A percentile compares a stretch with the other conserved stretches of the same genome.
Conservation (phyloP, 2,888 invertebrate species). For the Hoplodrina ambigua region DNA sequence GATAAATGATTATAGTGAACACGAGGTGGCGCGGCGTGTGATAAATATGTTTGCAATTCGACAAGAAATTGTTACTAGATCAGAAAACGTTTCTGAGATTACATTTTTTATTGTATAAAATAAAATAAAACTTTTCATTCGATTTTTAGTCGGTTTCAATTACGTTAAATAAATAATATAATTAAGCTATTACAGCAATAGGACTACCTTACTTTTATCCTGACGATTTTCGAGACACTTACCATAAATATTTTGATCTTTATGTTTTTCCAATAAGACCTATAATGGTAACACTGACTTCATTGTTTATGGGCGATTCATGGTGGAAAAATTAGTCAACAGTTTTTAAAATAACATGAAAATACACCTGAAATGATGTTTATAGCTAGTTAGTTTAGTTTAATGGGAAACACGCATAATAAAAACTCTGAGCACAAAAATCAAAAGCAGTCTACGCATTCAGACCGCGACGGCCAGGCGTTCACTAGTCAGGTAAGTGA, state of each 20-base stretch:
- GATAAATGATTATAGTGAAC: no score
- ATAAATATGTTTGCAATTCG: neutral
- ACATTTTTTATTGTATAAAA: no score
- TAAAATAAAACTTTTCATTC: no score
- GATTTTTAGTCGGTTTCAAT: neutral
- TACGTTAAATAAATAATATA: neutral
- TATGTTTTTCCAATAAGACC: slow-evolving; percentile 10
- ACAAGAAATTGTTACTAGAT: slow-evolving; percentile 14
- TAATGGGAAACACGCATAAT: slow-evolving; percentile 88
- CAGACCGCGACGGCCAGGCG: slow-evolving; percentile 82
- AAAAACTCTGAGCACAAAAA: slow-evolving; percentile 77
- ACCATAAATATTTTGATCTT: slow-evolving; percentile 22
- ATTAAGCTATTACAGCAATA: no score
- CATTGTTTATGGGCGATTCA: slow-evolving; percentile 73
- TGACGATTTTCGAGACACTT: neutral
- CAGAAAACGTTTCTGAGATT: neutral
- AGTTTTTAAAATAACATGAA: slow-evolving; percentile 66
- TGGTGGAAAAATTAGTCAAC: slow-evolving; percentile 74
- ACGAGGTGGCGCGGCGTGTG: neutral
- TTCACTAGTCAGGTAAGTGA: slow-evolving; percentile 87
- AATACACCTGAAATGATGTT: slow-evolving; percentile 61
- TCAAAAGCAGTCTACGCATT: slow-evolving; percentile 76
- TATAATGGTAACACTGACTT: slow-evolving; percentile 37
- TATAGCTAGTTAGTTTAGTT: slow-evolving; percentile 69
- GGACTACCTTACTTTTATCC: no score